Evolutionary conservation across 2,888 invertebrate genomes (phyloP).

Genomic region (Lasioglossum figueresi): DNA sequence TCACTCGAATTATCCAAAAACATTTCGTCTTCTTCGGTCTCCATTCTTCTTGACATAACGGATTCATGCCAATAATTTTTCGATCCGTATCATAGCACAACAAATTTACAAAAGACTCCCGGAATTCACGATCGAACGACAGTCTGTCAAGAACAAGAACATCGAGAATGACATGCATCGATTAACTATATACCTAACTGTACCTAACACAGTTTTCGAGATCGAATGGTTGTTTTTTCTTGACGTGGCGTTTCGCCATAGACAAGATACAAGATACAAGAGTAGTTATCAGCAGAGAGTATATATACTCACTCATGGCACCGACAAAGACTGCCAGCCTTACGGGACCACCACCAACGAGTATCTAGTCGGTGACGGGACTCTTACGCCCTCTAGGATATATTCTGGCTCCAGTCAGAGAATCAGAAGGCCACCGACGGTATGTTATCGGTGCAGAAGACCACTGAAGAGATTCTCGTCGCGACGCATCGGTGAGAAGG

Average conservation of each 20-base stretch:
- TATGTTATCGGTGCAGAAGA: no score
- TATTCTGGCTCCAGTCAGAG: no score
- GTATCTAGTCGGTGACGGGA: no score
- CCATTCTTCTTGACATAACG: slow-evolving; percentile 41
- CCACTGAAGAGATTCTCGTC: no score
- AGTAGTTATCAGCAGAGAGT: not conserved
- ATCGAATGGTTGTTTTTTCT: slow-evolving; percentile 14
- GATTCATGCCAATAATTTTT: slow-evolving; percentile 45
- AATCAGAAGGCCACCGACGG: no score
- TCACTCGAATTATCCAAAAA: slow-evolving; percentile 29
- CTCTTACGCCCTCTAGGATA: no score
- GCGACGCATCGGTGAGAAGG: no score
- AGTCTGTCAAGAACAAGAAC: not conserved
- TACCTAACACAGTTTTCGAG: slow-evolving; percentile 2
- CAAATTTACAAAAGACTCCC: slow-evolving; percentile 42
- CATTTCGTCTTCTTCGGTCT: slow-evolving; percentile 54
- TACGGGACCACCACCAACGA: no score
- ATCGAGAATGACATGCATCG: slow-evolving; percentile 50
- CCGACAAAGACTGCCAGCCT: no score
- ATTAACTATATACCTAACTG: slow-evolving; percentile 13
- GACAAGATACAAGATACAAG: not conserved
- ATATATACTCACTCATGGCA: no score
- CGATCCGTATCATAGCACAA: slow-evolving; percentile 40
- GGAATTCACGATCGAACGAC: slow-evolving; percentile 6
- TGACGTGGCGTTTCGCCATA: slow-evolving; percentile 12